Evolutionary conservation across 2,113 vertebrate species (phyloP), one percentile per base, ranked within the genome.

Genomic region (Tychaedon coryphoeus): DNA sequence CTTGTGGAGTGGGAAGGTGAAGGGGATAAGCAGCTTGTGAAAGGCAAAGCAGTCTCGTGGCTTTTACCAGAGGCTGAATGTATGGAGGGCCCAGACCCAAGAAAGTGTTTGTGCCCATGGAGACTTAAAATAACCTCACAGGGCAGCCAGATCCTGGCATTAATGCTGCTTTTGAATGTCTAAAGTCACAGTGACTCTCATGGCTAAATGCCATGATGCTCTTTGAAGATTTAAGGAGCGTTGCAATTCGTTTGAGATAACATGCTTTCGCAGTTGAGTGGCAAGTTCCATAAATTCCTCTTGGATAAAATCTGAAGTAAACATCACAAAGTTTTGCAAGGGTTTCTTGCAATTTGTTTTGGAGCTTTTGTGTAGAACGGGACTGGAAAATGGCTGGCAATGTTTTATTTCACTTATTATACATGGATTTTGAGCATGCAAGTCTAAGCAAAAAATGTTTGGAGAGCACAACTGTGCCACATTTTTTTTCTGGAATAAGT

Each of bases 281-380:
- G 82, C 9, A 8, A 95, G 92, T 96, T 95, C 90, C 92, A 77
- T 9, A 48, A 95, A 97, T 92, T 95, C 88, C 72, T 80, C 85
- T 38, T 23, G 81, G 94, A 96, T 92, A 94, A 95, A 96, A 96
- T 96, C 88, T 93, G 91, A 66, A 94, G 87, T 70, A 90, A 96
- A 93, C 95, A 92, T 91, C 90, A 83, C 85, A 92, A 94, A 88
- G 45, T 93, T 95, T 86, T 96, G 66, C 93, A 93, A 33, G 85
- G 90, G 26, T 71, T 95, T 94, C 85, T 79, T 51, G 82, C 81
- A 76, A 92, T 96, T 93, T 88, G 87, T 56, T 90, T 83, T 77
- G 90, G 92, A 92, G 85, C 47, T 95, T 96, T 94, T 62, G 78
- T 86, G 85, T 88, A 23, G 70, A 64, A 88, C 22, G 10, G 34